Evolutionary conservation across 1,140 invertebrate species (phyloP).

Genomic region (Sycobia sp.): DNA sequence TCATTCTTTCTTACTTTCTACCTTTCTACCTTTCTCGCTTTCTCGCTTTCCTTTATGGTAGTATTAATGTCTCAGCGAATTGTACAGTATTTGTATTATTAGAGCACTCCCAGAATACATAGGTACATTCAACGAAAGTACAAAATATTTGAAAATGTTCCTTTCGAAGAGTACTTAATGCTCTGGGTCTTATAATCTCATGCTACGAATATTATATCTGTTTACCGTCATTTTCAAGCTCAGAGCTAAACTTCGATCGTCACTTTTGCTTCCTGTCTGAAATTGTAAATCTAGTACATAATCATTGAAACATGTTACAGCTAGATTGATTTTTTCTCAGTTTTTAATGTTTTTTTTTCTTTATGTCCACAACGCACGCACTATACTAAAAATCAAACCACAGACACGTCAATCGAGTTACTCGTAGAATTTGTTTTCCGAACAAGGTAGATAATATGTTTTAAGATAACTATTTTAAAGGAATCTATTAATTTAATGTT

Average conservation of each 20-base stretch:
- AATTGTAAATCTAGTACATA: conserved; percentile 28
- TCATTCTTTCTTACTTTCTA: not conserved
- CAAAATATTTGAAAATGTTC: conserved; percentile 17
- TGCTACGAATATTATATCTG: conserved; percentile 27
- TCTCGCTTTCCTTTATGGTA: conserved; percentile 8
- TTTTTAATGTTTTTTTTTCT: conserved; percentile 25
- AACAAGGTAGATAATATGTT: conserved; percentile 5
- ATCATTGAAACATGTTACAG: conserved; percentile 31
- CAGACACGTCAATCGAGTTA: conserved; percentile 42
- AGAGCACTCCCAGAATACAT: conserved; percentile 25
- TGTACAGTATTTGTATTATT: conserved; percentile 27
- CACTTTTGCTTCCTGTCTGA: conserved; percentile 5
- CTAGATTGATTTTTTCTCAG: conserved; percentile 16
- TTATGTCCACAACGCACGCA: conserved; percentile 8
- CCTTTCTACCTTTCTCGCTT: not conserved
- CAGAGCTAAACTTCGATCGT: conserved; percentile 16
- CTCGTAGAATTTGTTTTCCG: conserved; percentile 47
- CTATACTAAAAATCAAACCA: conserved; percentile 40
- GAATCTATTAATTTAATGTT: conserved; percentile 27
- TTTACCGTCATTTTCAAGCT: conserved; percentile 13
- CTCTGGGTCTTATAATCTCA: conserved; percentile 19
- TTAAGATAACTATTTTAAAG: conserved; percentile 30
- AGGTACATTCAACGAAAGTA: conserved; percentile 20
- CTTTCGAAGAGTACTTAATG: conserved; percentile 26
- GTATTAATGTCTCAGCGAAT: conserved; percentile 28